phyloP scores from a whole-genome alignment of 2,888 invertebrate genomes.

The Saturnia pavonia region DNA sequence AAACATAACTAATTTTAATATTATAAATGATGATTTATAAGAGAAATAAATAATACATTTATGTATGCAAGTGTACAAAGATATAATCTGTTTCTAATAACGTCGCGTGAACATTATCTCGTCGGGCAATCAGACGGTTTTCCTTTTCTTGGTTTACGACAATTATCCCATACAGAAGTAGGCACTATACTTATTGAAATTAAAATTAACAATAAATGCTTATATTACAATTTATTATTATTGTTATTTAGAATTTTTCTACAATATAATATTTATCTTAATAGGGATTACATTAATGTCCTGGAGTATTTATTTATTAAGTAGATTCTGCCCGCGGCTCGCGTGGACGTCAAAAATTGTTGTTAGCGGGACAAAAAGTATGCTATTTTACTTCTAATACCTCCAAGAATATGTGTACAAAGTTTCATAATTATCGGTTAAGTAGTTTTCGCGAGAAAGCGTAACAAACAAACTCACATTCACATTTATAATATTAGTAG shows the following conservation, averaged over 20 bases:
- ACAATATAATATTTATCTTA: not conserved
- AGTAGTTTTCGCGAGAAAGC: too few relatives aligned
- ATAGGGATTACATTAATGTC: not conserved
- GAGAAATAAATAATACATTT: conserved; percentile 1
- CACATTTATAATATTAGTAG: too few relatives aligned
- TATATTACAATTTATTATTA: too few relatives aligned
- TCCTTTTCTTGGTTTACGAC: conserved; percentile 7
- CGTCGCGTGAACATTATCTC: conserved; percentile 11
- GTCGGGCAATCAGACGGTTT: not conserved
- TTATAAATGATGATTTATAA: not conserved
- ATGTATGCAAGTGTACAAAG: conserved; percentile 1
- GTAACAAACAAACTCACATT: too few relatives aligned
- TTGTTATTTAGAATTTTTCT: not conserved
- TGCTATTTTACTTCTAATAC: too few relatives aligned
- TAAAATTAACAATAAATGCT: not conserved
- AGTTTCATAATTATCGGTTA: too few relatives aligned
- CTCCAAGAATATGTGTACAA: too few relatives aligned
- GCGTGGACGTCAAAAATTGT: too few relatives aligned
- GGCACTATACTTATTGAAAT: not conserved
- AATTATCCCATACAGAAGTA: not conserved
- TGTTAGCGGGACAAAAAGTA: too few relatives aligned
- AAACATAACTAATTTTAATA: too few relatives aligned
- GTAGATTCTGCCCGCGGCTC: too few relatives aligned
- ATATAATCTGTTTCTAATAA: conserved; percentile 10
- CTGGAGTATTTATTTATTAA: too few relatives aligned